Evolutionary conservation across 1,140 invertebrate species (phyloP), one percentile per base, ranked within the genome.

Genomic region (Leguminivora glycinivorella): DNA sequence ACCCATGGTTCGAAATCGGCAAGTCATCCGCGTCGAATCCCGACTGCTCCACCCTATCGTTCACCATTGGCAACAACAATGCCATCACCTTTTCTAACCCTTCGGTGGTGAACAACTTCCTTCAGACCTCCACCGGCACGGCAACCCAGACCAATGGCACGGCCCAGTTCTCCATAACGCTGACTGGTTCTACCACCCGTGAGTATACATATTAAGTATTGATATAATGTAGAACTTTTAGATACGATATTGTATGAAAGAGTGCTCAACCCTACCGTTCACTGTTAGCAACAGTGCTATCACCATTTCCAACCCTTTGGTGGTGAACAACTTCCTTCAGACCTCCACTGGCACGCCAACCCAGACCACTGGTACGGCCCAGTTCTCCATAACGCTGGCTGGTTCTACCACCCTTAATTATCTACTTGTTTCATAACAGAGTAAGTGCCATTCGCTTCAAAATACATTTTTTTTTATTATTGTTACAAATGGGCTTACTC

Each of bases 261-360:
- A 25, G 24, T 60, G 56, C 24, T 60, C 56, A 2, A 25, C 0
- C 3, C 56, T 60, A 12, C 0, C 10, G 12, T 60, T 60, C 7
- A 19, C 24, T 25, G 12, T 10, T 17, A 7, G 24, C n/a, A 4
- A 14, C 25, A n/a, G 5, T n/a, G 10, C 24, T n/a, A 29, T 60
- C 12, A 26, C 56, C 4, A 4, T n/a, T 12, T 26, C 24, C 56
- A 60, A 60, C 56, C 56, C 56, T 0, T 60, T 25, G 4, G 56
- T 60, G 56, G 56, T 60, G 12, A 60, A 60, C 56, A 60, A 60
- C 56, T 60, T 60, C n/a, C 24, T 29, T 10, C 56, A 60, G 56
- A 60, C 24, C 12, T 25, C 22, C 0, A 60, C 56, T n/a, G 56
- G 24, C 56, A 26, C 24, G 14, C 24, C 24, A 10, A 60, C 25